Evolutionary conservation across 2,113 vertebrate genomes (phyloP), one percentile per base, ranked within the genome.

Genomic region (Ranitomeya variabilis): DNA sequence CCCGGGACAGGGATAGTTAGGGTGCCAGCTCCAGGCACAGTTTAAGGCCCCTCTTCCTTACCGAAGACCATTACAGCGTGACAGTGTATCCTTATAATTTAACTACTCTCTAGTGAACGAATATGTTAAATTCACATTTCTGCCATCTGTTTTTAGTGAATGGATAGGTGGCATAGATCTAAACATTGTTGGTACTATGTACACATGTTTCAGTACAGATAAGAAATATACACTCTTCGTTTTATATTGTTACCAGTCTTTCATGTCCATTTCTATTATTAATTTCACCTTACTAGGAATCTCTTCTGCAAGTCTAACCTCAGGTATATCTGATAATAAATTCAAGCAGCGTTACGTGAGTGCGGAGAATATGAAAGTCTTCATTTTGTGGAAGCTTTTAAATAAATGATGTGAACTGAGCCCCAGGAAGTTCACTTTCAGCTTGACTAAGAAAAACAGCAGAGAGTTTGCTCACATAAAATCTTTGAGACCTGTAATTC

Each of bases 331-430:
- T 83, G 57, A 82, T 88, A 45, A 88, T 88, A 88, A 74, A 88
- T 83, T 88, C 80, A 62, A 15, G 57, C n/a, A 52, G 87, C 55
- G 51, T 83, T 76, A 88, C 11, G 19, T 51, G 79, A 21, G 82
- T 87, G 64, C n/a, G 71, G 80, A 60, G 87, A 88, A 83, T 83
- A 88, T 88, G 87, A 88, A 88, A 88, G 80, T 66, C n/a, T 64
- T 83, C 15, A 7, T 45, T 71, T 66, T 82, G 82, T 82, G 67
- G 67, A 88, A 59, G 55, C 69, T 74, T 45, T 59, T 88, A 82
- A 88, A 88, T 88, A 88, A 88, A 88, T 88, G 67, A 88, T 83
- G 67, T 74, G 79, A 74, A 51, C 26, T 14, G 55, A 80, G 67
- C 79, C 80, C 55, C 45, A 26, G 79, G 67, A 87, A 31, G 67